A percentile compares a stretch with the other conserved stretches of the same genome.
Conservation (phyloP, 1,140 invertebrate species). For the Aricia agestis region DNA sequence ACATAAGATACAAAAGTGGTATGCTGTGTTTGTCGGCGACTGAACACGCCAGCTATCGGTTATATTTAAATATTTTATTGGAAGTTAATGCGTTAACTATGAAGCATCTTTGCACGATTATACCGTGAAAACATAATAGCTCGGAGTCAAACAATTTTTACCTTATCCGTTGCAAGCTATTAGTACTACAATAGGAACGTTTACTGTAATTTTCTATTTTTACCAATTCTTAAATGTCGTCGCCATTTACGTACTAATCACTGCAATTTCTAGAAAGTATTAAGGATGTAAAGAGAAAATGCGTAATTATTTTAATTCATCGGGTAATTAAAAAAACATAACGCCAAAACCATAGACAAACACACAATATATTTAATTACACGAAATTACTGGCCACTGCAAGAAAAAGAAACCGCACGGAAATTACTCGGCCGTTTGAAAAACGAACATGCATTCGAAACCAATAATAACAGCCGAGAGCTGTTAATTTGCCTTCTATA, state of each 20-base stretch:
- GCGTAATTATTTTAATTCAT: constrained; percentile 14
- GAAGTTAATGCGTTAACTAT: constrained; percentile 62
- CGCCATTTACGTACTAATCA: constrained; percentile 13
- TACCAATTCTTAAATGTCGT: constrained; percentile 13
- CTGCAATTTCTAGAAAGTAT: constrained; percentile 15
- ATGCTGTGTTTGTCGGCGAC: not conserved
- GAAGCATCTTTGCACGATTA: constrained; percentile 45
- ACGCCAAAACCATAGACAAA: not conserved
- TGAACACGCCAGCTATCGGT: constrained; percentile 34
- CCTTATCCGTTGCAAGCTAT: constrained; percentile 21
- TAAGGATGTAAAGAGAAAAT: constrained; percentile 13
- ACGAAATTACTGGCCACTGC: constrained; percentile 18
- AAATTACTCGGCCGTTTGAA: constrained; percentile 40
- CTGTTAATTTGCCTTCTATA: constrained; percentile 55
- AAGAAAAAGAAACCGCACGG: constrained; percentile 39
- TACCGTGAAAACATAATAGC: constrained; percentile 57
- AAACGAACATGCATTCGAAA: constrained; percentile 43
- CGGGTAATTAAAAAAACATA: constrained; percentile 22
- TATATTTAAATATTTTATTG: constrained; percentile 61
- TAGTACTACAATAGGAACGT: constrained; percentile 16
- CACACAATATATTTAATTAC: constrained; percentile 18
- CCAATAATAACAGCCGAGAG: constrained; percentile 47
- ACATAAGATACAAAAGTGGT: not conserved
- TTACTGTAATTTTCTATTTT: constrained; percentile 16
- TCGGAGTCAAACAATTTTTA: constrained; percentile 35